Evolutionary conservation across 2,113 vertebrate species (phyloP), one percentile per base, ranked within the genome.

Genomic region (Eurystomus gularis): DNA sequence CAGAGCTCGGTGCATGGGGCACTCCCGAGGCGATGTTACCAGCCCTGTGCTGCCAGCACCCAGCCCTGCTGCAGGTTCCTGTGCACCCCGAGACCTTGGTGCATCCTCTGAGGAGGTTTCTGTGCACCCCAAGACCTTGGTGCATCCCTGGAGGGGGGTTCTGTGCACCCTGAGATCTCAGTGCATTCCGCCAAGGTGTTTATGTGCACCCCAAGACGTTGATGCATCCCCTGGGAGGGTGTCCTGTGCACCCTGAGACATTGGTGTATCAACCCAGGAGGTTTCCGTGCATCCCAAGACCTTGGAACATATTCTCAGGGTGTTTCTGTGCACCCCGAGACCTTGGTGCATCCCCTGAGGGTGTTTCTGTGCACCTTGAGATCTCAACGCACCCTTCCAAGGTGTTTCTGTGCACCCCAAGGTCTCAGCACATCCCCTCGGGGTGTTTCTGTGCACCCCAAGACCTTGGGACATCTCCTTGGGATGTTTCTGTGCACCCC

Each of bases 341-440:
- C 42, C 42, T 42, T 1, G 4, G 48, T 42, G 68, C 25, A 29
- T 19, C 64, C 20, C 33, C 26, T 14, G 5, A 13, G 6, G 8
- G 33, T 33, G 55, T 42, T 42, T 42, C 42, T 42, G 42, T 42
- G 42, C 42, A 42, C 42, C 42, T 15, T 15, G 15, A 42, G 42
- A 42, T 15, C 42, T 42, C 15, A 15, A 15, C 15, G 11, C 31
- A 57, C 33, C 29, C 55, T 17, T 16, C 5, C 1, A 1, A 4
- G 52, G 8, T 23, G 28, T 1, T 40, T 21, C 17, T 31, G 23
- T 40, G 71, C 23, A 33, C 49, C 48, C 31, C 2, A 0, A 73
- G 26, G 0, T 5, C 3, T 37, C 1, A 1, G 35, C 42, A 24
- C 25, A 19, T 17, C 79, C 20, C 9, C 13, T 13, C 2, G 0